Evolutionary conservation across 2,797 vertebrate species (phyloP), one percentile per base, ranked within the genome.

Genomic region (Xenopus petersii): DNA sequence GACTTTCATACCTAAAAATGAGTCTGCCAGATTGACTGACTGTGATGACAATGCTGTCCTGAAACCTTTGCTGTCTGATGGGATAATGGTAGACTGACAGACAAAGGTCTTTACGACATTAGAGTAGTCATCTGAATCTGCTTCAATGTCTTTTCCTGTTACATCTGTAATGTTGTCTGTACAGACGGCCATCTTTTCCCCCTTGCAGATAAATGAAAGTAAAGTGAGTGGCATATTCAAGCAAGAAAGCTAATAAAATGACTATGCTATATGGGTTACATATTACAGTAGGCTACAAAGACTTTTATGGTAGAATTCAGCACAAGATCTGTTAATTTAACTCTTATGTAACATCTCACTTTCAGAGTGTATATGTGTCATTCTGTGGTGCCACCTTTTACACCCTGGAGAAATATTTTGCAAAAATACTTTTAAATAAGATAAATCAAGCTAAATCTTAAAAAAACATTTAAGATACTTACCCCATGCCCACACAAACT

Each of bases 31-130:
- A 83, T 93, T 97, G 86, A 96, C 95, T 75, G 98, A 98, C 80
- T 99, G 98, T 5, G 97, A 96, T 33, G 97, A 93, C 48, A 99
- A 85, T 0, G 95, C 94, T 5, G 94, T 94, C 79, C 93, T 90
- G 88, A 98, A 97, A 71, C 97, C 95, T 81, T 95, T 93, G 81
- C 95, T 97, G 75, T 93, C 95, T 0, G 97, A 95, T 0, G 98
- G 97, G 84, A 99, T 98, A 82, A 99, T 93, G 1, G 98, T 99
- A 59, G 97, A 98, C 77, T 97, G 96, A 82, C 98, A 99, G 74
- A 98, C 92, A 86, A 98, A 98, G 65, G 95, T 90, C 82, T 93
- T 93, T 67, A 98, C 90, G 24, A 92, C 81, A 60, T 86, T 95
- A 30, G 88, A 85, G n/a, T 92, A 90, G 78, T 96, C 95, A 13